Percentiles rank a stretch among this genome's conserved stretches.
These are phyloP conservation scores for Alexandromys fortis DNA, from an alignment of 2,113 vertebrate species.

Conservation along the genomic window DNA sequence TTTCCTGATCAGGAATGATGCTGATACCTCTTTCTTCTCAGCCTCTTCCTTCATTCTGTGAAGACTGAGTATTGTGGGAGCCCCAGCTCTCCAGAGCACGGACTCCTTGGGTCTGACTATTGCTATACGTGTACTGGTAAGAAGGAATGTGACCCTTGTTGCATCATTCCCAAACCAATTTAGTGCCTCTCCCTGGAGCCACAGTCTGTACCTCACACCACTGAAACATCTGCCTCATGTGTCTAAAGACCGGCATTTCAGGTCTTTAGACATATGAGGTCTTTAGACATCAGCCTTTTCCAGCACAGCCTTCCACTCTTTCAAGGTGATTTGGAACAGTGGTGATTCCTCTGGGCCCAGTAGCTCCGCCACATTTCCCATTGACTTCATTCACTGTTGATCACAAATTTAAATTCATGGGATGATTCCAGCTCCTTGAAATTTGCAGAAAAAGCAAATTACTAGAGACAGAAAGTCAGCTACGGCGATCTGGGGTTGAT, in stretches of 20 bases:
- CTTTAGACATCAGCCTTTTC: not conserved
- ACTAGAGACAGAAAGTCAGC: not conserved
- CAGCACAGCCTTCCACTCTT: not conserved
- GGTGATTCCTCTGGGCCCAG: not conserved
- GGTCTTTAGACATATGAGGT: not conserved
- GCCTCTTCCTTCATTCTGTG: not conserved
- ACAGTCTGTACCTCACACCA: not conserved
- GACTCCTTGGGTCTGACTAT: not conserved
- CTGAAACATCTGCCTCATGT: not conserved
- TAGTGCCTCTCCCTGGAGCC: not conserved
- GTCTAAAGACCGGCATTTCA: not conserved
- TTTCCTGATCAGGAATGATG: not conserved
- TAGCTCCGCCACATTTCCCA: not conserved
- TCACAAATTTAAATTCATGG: constrained; percentile 12
- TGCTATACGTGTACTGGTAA: not conserved
- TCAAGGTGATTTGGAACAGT: not conserved
- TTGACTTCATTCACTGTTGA: constrained; percentile 16
- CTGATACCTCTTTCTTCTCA: not conserved
- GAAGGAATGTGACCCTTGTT: not conserved
- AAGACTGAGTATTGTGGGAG: not conserved
- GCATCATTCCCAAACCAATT: not conserved
- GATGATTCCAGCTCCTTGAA: constrained; percentile 16
- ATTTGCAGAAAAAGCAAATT: constrained; percentile 37
- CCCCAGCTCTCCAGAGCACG: not conserved
- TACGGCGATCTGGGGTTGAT: not conserved